These are phyloP conservation scores for Xestia xanthographa DNA, from an alignment of 2,888 invertebrate genomes.

Conservation along the genomic window DNA sequence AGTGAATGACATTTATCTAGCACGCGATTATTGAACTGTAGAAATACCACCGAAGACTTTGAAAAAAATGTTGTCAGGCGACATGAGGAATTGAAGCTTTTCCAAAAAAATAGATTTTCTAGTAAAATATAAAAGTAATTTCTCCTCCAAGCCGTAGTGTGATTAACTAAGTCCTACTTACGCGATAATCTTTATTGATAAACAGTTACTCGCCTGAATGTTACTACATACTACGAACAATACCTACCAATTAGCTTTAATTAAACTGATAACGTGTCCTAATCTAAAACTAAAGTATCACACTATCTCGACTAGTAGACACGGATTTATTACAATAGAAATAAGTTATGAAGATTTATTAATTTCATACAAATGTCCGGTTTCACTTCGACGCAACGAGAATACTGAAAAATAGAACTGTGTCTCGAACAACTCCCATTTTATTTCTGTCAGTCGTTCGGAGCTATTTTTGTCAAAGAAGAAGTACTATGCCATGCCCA, in stretches of 20 bases:
- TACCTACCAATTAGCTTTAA: conserved; percentile 14
- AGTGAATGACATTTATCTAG: conserved; percentile 49
- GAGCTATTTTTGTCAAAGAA: conserved; percentile 55
- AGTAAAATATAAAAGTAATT: background rate
- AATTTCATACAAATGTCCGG: conserved; percentile 1
- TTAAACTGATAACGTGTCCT: conserved; percentile 10
- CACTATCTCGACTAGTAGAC: background rate
- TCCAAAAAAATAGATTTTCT: background rate
- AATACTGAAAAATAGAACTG: conserved; percentile 18
- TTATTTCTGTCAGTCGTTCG: conserved; percentile 63
- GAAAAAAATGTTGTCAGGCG: conserved; percentile 3
- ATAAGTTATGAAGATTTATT: background rate
- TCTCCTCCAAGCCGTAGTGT: background rate
- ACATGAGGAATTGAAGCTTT: background rate
- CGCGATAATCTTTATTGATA: conserved; percentile 21
- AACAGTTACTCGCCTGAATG: background rate
- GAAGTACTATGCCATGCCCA: conserved; percentile 40
- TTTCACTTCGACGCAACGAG: background rate
- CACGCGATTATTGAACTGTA: conserved; percentile 31
- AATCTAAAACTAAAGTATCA: conserved; percentile 19
- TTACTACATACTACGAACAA: background rate
- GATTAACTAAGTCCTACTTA: background rate
- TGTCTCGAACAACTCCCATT: conserved; percentile 42
- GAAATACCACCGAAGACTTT: conserved; percentile 14
- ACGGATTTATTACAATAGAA: background rate